Base-by-base conservation (phyloP, 2,113 vertebrate genomes). In the Larimichthys crocea region DNA sequence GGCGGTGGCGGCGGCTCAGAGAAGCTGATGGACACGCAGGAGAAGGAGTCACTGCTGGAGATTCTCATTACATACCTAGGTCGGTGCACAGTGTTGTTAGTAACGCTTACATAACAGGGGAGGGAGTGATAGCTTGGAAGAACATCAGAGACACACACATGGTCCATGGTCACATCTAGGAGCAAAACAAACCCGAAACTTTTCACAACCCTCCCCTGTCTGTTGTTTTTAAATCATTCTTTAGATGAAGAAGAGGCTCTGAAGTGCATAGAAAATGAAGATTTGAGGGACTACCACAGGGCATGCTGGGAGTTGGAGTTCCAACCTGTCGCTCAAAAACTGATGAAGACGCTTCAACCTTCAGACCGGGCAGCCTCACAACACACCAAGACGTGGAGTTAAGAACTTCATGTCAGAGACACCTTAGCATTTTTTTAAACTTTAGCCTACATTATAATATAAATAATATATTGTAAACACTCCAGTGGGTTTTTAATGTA, bases 241-340 rank as follows among this genome's bases (percentile, higher is more conserved):
- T 70, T 89, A 99, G 98, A 98, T 88, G 92, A 96, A 91, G 94
- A 97, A 2, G 73, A 94, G 35, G 94, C 79, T 3, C 72, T 96
- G 88, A 93, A 94, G 73, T 94, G 93, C 93, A 92, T 79, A 67
- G 89, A 92, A 15, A 86, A 95, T 59, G 84, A 91, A 69, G 95
- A 95, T 5, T 76, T 94, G 74, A 94, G 86, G 90, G 93, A 94
- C 69, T 93, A 92, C 68, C 96, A 96, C 88, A 95, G 57, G 86
- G 87, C 94, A 1, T 96, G 95, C 55, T 99, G 98, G 98, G 97
- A 99, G 93, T 88, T 85, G 19, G 96, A 99, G 76, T 99, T 99
- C 89, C 92, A 94, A 52, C 97, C 98, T 2, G 97, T 97, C 76
- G 97, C 97, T 60, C 91, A 94, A 85, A 96, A 96, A 60, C 96